These are phyloP conservation scores for Argyrosomus japonicus DNA, from an alignment of 2,113 vertebrate genomes.

Conservation along the genomic window DNA sequence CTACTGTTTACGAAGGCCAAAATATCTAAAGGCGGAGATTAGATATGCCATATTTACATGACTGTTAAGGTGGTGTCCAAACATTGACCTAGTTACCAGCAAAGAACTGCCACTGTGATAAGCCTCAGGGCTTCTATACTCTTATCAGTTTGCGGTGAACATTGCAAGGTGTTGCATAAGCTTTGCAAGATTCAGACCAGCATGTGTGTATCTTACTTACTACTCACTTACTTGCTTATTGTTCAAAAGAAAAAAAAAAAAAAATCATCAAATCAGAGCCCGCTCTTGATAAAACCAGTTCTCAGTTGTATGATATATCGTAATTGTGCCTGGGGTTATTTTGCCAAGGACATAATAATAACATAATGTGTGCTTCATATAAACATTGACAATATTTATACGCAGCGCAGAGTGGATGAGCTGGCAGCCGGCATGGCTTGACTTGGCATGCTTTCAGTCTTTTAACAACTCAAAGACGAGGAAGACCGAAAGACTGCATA, in stretches of 20 bases:
- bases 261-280: conserved; percentile 12
- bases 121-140: conserved; percentile 51
- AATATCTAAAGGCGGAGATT: conserved; percentile 50
- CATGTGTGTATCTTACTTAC: conserved; percentile 25
- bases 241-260: conserved; percentile 27
- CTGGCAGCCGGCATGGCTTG: conserved; percentile 4
- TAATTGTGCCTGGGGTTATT: conserved; percentile 45
- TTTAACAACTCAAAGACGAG: neutral
- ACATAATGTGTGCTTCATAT: conserved; percentile 34
- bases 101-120: conserved; percentile 54
- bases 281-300: conserved; percentile 29
- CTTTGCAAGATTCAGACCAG: conserved; percentile 46
- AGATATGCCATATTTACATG: conserved; percentile 55
- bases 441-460: neutral
- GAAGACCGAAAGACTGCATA: neutral
- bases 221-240: neutral
- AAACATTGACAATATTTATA: conserved; percentile 52
- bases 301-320: conserved; percentile 7
- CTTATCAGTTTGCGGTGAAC: conserved; percentile 53
- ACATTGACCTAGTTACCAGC: conserved; percentile 61
- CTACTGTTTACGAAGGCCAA: conserved; percentile 37
- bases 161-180: conserved; percentile 80
- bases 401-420: conserved; percentile 31
- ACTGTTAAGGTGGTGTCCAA: conserved; percentile 50
- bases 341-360: conserved; percentile 46